A percentile compares a stretch with the other conserved stretches of the same genome.
phyloP scores from a whole-genome alignment of 2,888 invertebrate species.

The Nematopogon swammerdamellus region DNA sequence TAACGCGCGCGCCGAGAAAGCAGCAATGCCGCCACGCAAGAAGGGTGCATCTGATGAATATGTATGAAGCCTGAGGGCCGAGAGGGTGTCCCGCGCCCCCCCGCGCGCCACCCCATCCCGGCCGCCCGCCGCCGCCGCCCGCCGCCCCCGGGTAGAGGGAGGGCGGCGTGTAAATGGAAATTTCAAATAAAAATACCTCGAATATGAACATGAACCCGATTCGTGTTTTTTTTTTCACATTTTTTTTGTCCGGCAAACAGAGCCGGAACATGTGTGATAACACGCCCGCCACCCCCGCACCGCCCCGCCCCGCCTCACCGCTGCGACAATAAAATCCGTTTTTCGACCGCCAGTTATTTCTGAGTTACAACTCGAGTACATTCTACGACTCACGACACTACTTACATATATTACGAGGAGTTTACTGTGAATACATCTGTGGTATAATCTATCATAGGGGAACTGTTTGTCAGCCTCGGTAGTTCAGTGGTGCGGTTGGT shows the following conservation, averaged over 20 bases:
- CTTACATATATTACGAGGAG: too few relatives aligned
- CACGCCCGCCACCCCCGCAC: slow-evolving; percentile 18
- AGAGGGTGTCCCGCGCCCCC: slow-evolving; percentile 6
- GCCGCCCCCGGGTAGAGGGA: slow-evolving; percentile 9
- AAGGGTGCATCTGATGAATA: slow-evolving; percentile 64
- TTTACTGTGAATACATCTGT: too few relatives aligned
- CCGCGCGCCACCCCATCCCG: not conserved
- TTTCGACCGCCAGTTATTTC: slow-evolving; percentile 15
- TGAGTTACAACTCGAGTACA: not conserved
- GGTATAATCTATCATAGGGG: too few relatives aligned
- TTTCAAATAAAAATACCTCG: slow-evolving; percentile 57
- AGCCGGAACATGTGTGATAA: slow-evolving; percentile 37
- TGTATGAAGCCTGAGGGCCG: slow-evolving; percentile 49
- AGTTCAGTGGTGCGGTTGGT: too few relatives aligned
- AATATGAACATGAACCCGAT: slow-evolving; percentile 54
- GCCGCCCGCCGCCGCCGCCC: slow-evolving; percentile 13
- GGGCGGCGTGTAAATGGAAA: slow-evolving; percentile 46
- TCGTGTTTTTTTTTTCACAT: slow-evolving; percentile 24
- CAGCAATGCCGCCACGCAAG: slow-evolving; percentile 12
- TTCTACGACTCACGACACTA: too few relatives aligned
- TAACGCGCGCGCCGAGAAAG: slow-evolving; percentile 1
- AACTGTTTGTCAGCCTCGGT: too few relatives aligned
- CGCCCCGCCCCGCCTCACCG: too few relatives aligned
- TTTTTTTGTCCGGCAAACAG: slow-evolving; percentile 3
- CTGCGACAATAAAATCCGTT: slow-evolving; percentile 20